These are phyloP conservation scores for Drosophila histrio DNA, from an alignment of 2,888 invertebrate genomes.

Conservation along the genomic window DNA sequence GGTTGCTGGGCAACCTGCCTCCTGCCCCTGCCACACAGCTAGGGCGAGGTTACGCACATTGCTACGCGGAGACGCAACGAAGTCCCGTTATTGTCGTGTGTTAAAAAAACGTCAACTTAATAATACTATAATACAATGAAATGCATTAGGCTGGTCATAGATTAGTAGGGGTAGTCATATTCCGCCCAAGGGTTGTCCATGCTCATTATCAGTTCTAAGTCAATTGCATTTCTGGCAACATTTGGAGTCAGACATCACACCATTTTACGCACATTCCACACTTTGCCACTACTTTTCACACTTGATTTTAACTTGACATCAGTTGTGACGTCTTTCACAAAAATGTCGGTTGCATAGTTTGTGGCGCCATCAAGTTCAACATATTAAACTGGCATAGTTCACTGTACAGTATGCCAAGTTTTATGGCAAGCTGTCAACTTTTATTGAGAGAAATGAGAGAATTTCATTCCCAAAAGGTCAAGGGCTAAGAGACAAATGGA, in stretches of 20 bases:
- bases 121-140: constrained; percentile 39
- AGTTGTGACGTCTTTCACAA: constrained; percentile 6
- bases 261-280: background rate
- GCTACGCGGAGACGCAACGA: background rate
- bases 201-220: background rate
- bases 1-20: constrained; percentile 52
- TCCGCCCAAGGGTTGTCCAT: background rate
- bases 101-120: constrained; percentile 45
- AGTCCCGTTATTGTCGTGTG: background rate
- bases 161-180: background rate
- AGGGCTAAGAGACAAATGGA: constrained; percentile 1
- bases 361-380: constrained; percentile 21
- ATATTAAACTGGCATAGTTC: constrained; percentile 1
- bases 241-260: constrained; percentile 4
- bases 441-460: constrained; percentile 50
- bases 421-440: constrained; percentile 13
- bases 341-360: constrained; percentile 26
- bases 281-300: background rate
- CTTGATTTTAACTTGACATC: constrained; percentile 19
- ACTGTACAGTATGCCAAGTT: background rate
- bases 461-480: constrained; percentile 18
- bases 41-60: constrained; percentile 32
- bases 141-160: constrained; percentile 30
- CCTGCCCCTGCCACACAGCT: constrained; percentile 1
- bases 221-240: constrained; percentile 21